Evolutionary conservation across 1,140 invertebrate species (phyloP).

Genomic region (Neuroterus valhalla): DNA sequence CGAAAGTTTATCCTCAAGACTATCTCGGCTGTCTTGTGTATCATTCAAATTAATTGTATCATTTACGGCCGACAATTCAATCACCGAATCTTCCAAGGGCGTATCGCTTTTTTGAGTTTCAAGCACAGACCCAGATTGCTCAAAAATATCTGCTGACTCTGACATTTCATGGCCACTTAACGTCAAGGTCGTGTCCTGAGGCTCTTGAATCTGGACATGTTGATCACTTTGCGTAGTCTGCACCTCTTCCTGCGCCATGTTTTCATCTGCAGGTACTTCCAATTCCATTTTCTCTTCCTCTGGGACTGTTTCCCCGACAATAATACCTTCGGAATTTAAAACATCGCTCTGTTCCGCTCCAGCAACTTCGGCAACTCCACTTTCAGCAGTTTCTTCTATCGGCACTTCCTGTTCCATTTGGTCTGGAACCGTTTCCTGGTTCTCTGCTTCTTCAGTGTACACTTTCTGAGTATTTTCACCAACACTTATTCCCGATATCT

Average conservation of each 20-base stretch:
- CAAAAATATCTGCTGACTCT: constrained; percentile 65
- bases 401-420: constrained; percentile 8
- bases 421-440: not conserved
- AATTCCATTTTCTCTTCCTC: constrained; percentile 33
- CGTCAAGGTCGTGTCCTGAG: constrained; percentile 31
- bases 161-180: constrained; percentile 58
- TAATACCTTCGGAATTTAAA: not conserved
- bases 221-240: constrained; percentile 21
- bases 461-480: constrained; percentile 46
- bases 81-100: constrained; percentile 57
- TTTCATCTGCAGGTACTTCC: constrained; percentile 32
- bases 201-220: constrained; percentile 34
- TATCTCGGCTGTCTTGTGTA: constrained; percentile 70
- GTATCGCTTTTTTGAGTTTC: constrained; percentile 49
- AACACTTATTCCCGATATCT: constrained; percentile 58
- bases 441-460: constrained; percentile 40
- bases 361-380: not conserved
- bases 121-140: constrained; percentile 49
- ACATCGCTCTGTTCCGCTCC: constrained; percentile 26
- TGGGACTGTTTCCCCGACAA: constrained; percentile 16
- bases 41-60: constrained; percentile 69
- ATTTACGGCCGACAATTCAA: constrained; percentile 57
- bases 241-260: constrained; percentile 38
- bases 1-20: constrained; percentile 71
- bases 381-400: constrained; percentile 18